Base-by-base conservation (phyloP, 1,140 invertebrate genomes). In the Drosophila kikkawai region DNA sequence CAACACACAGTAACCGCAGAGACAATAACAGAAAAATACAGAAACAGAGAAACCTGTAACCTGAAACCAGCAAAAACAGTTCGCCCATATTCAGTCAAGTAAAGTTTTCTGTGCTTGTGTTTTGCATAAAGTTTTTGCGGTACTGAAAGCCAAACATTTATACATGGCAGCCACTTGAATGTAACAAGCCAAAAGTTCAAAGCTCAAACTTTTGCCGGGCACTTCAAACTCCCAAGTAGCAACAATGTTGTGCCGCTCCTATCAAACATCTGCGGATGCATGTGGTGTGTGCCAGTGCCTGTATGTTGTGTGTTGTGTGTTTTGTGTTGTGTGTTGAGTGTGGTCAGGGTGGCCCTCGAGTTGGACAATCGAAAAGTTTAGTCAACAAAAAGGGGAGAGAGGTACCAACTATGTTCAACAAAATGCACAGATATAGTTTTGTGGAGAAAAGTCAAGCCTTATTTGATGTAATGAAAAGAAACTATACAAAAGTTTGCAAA, bases 101-200 rank as follows among this genome's bases (percentile, higher is more conserved):
- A 48, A 67, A 65, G 75, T 66, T 59, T 65, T 32, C 34, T 39
- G 29, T 55, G 34, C 15, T 50, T 56, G 36, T 47, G 32, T 71
- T 80, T 82, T 79, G 79, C 70, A 87, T 73, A 79, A 76, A 85
- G 55, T 88, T 88, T 81, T 81, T 80, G 70, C 64, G 67, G 59
- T 26, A 44, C 41, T 45, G 53, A 41, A 67, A 76, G 36, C 63
- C 65, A 80, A 84, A 84, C 81, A 84, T 77, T 80, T 78, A 71
- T 59, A 81, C 82, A 78, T 78, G 70, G 48, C 79, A 66, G 77
- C 78, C 85, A 90, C 82, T 88, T 88, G 75, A 85, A 70, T 79
- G 66, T 60, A 90, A 82, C 85, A 88, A 79, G 78, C 85, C 80
- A 82, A 90, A 56, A 88, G 85, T 88, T 90, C 70, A 79, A 74